phyloP scores from a whole-genome alignment of 2,888 invertebrate species.

The Netelia melanura region DNA sequence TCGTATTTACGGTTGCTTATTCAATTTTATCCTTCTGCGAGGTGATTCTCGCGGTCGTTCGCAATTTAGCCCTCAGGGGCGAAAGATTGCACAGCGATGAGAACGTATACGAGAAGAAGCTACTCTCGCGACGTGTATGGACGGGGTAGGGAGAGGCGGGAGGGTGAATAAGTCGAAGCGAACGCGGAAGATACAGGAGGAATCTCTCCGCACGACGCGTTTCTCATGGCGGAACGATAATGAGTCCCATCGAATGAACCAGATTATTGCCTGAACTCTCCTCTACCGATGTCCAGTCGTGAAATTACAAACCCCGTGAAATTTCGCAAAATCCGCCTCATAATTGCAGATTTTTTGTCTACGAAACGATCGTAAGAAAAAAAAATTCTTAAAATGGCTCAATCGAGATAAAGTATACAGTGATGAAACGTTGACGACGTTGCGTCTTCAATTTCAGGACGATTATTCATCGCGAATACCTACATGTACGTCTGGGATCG shows the following conservation, averaged over 20 bases:
- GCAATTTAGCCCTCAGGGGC: constrained; percentile 22
- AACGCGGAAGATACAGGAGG: constrained; percentile 18
- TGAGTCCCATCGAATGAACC: constrained; percentile 75
- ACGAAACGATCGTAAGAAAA: no score
- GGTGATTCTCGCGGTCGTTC: constrained; percentile 17
- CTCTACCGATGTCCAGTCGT: constrained; percentile 64
- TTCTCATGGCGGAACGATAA: constrained; percentile 35
- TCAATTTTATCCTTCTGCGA: neutral
- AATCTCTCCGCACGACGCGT: constrained; percentile 49
- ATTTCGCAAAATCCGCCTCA: no score
- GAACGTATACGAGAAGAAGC: no score
- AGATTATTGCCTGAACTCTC: constrained; percentile 81
- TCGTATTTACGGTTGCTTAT: neutral
- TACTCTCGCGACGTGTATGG: neutral
- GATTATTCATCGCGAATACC: no score
- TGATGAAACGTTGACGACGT: no score
- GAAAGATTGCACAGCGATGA: constrained; percentile 29
- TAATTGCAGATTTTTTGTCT: no score
- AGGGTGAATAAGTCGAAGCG: constrained; percentile 16
- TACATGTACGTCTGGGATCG: no score
- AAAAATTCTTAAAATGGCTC: no score
- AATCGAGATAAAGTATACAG: no score
- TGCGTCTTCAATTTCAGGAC: no score
- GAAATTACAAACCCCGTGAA: constrained; percentile 71
- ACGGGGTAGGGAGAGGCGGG: neutral